Evolutionary conservation across 2,888 invertebrate species (phyloP).

Genomic region (Brachylomia viminalis): DNA sequence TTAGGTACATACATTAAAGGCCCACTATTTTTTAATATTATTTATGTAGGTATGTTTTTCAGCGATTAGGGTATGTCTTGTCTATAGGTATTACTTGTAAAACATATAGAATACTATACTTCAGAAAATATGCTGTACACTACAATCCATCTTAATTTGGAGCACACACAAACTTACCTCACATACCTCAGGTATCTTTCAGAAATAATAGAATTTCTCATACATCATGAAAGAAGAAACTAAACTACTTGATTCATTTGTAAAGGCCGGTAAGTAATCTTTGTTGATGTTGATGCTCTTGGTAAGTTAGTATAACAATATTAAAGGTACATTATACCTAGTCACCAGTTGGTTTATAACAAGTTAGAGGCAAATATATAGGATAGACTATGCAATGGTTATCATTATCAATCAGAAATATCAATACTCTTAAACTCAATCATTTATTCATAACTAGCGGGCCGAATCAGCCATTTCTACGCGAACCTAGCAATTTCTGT

Average conservation of each 20-base stretch:
- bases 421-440: slow-evolving; percentile 54
- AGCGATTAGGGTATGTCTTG: background rate
- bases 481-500: slow-evolving; percentile 3
- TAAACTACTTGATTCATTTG: slow-evolving; percentile 7
- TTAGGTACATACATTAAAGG: background rate
- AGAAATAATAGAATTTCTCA: slow-evolving; percentile 26
- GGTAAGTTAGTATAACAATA: background rate
- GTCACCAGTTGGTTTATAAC: background rate
- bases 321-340: background rate
- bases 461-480: slow-evolving; percentile 23
- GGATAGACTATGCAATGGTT: background rate
- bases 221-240: slow-evolving; percentile 39
- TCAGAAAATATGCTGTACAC: background rate
- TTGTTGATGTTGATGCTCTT: slow-evolving; percentile 11
- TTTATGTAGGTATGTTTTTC: background rate
- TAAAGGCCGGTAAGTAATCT: background rate
- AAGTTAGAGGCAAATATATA: background rate
- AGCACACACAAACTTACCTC: slow-evolving; percentile 34
- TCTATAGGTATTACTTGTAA: background rate
- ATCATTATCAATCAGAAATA: slow-evolving; percentile 19
- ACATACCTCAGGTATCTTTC: slow-evolving; percentile 44
- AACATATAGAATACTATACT: background rate
- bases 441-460: slow-evolving; percentile 47
- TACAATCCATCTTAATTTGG: slow-evolving; percentile 46
- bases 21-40: background rate